Percentiles rank a stretch among this genome's conserved stretches.
Evolutionary conservation across 2,113 vertebrate species (phyloP).

Genomic region (Capra hircus): DNA sequence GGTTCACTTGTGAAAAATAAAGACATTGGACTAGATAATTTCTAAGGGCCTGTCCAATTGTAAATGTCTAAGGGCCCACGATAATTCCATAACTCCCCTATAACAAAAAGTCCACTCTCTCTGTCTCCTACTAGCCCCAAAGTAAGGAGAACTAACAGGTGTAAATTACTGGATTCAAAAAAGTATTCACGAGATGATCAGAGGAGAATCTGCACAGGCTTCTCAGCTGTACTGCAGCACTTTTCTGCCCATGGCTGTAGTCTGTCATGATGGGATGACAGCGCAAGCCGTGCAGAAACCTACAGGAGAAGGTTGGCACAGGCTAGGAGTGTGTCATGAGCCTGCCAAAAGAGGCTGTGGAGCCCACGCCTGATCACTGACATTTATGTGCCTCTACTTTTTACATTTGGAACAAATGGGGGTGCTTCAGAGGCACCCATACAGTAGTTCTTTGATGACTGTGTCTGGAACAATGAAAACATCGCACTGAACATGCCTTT

Average conservation of each 20-base stretch:
- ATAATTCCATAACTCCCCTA: not conserved
- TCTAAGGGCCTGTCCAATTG: not conserved
- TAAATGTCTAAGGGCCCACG: not conserved
- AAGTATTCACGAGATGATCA: not conserved
- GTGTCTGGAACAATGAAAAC: slow-evolving; percentile 72
- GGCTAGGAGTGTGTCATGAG: slow-evolving; percentile 63
- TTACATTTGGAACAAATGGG: slow-evolving; percentile 73
- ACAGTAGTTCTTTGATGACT: slow-evolving; percentile 75
- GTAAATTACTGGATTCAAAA: not conserved
- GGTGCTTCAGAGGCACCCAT: slow-evolving; percentile 71
- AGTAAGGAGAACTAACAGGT: slow-evolving; percentile 45
- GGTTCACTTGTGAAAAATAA: not conserved
- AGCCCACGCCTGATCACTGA: slow-evolving; percentile 63
- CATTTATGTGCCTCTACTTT: slow-evolving; percentile 73
- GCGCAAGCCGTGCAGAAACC: slow-evolving; percentile 56
- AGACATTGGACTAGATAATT: not conserved
- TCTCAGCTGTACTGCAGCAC: slow-evolving; percentile 37
- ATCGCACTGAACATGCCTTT: slow-evolving; percentile 67
- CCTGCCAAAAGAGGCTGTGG: slow-evolving; percentile 63
- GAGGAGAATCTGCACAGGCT: slow-evolving; percentile 15
- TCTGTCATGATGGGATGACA: slow-evolving; percentile 34
- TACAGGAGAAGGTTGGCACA: slow-evolving; percentile 62
- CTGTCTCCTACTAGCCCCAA: slow-evolving; percentile 48
- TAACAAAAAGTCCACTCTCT: slow-evolving; percentile 23
- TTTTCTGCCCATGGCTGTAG: slow-evolving; percentile 41